These are phyloP conservation scores for Zosterops hypoxanthus DNA, from an alignment of 2,113 vertebrate genomes.

Conservation along the genomic window DNA sequence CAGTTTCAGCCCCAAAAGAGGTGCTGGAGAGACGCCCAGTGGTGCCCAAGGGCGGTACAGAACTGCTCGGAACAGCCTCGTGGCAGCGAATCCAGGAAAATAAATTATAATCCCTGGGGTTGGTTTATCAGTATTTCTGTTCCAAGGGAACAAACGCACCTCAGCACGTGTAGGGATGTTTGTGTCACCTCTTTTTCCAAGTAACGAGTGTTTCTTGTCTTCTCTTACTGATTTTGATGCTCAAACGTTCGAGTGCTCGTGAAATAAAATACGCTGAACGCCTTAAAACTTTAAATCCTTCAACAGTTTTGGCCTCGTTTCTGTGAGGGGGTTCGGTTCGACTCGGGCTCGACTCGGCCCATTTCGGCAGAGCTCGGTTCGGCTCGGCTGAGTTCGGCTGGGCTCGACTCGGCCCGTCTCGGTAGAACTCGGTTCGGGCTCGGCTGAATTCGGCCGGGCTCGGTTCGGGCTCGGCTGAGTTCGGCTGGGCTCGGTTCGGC, in stretches of 20 bases:
- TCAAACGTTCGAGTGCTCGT: not conserved
- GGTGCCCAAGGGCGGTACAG: not conserved
- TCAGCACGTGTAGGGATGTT: not conserved
- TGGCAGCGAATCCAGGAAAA: too few species aligned
- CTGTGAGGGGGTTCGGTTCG: not conserved
- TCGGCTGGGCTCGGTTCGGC: not conserved
- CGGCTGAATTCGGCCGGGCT: not conserved
- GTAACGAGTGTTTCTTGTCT: not conserved
- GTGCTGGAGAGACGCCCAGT: constrained; percentile 58
- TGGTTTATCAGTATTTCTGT: not conserved
- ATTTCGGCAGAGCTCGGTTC: not conserved
- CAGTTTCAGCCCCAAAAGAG: not conserved
- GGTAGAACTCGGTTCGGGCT: not conserved
- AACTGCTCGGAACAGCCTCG: too few species aligned
- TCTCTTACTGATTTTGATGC: not conserved
- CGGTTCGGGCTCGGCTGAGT: too few species aligned
- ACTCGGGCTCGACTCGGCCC: not conserved
- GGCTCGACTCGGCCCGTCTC: not conserved
- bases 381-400: not conserved
- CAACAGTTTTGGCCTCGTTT: rapidly evolving
- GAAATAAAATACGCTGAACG: not conserved
- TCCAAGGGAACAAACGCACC: not conserved
- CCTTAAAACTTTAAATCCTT: not conserved
- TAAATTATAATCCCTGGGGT: rapidly evolving
- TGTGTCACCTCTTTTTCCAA: not conserved